Conservation (phyloP, 2,888 invertebrate species). For the Polyommatus icarus region DNA sequence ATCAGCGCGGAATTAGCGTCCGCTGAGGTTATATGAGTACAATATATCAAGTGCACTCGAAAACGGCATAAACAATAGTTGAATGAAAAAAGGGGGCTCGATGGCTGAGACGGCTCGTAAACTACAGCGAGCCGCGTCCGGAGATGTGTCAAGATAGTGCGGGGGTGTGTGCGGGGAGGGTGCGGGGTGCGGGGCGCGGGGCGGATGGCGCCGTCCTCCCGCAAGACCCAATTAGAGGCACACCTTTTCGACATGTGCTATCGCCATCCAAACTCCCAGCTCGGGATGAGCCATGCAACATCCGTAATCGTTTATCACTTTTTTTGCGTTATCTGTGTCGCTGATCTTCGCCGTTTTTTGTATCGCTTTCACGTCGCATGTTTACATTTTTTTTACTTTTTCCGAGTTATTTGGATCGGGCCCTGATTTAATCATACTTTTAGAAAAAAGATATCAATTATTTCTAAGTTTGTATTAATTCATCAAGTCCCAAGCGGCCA, state of each 20-base stretch:
- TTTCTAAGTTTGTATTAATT: not conserved
- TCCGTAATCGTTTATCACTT: conserved; percentile 70
- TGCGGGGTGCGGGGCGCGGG: conserved; percentile 54
- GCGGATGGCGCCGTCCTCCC: conserved; percentile 61
- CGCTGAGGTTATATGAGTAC: conserved; percentile 58
- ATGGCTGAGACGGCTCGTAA: conserved; percentile 73
- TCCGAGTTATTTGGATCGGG: not conserved
- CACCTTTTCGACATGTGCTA: conserved; percentile 80
- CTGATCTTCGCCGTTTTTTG: conserved; percentile 38
- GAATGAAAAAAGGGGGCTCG: conserved; percentile 61
- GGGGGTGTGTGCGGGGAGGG: conserved; percentile 57
- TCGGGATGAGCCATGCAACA: conserved; percentile 62
- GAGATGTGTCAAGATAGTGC: conserved; percentile 79
- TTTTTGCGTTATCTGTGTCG: conserved; percentile 45
- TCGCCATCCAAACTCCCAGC: conserved; percentile 66
- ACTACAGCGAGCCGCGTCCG: conserved; percentile 78
- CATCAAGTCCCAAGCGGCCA: no score
- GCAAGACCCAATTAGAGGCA: conserved; percentile 78
- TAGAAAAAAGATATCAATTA: not conserved
- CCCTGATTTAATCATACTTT: not conserved
- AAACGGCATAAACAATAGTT: conserved; percentile 68
- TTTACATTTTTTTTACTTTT: conserved; percentile 15
- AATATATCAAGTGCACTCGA: conserved; percentile 68
- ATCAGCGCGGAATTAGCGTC: conserved; percentile 60
- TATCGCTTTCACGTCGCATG: conserved; percentile 31